Evolutionary conservation across 2,113 vertebrate species (phyloP).

Genomic region (Polyodon spathula): DNA sequence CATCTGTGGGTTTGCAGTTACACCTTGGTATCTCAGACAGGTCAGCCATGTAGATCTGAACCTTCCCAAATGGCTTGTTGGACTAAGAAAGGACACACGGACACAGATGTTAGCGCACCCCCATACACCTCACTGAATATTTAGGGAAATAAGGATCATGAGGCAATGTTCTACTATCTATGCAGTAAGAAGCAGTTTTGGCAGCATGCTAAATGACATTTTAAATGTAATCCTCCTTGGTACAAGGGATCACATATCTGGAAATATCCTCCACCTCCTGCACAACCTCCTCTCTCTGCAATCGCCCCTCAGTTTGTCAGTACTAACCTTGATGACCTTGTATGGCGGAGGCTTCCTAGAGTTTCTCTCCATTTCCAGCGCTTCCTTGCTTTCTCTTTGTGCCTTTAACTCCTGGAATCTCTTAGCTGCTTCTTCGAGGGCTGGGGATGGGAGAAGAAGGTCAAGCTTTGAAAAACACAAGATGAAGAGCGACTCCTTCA

Average conservation of each 20-base stretch:
- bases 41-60: conserved; percentile 84
- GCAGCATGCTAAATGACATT: no score
- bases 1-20: conserved; percentile 79
- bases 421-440: conserved; percentile 91
- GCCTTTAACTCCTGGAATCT: conserved; percentile 96
- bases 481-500: no score
- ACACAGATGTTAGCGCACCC: background rate
- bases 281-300: no score
- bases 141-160: no score
- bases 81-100: conserved; percentile 48
- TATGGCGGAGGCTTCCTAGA: conserved; percentile 91
- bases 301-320: no score
- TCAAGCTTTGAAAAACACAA: conserved; percentile 19
- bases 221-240: no score
- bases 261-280: no score
- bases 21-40: conserved; percentile 90
- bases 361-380: conserved; percentile 84
- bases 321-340: conserved; percentile 86
- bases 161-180: no score
- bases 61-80: conserved; percentile 92
- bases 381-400: conserved; percentile 93
- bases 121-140: background rate
- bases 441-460: conserved; percentile 45
- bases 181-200: no score
- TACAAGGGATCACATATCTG: no score